Conservation (phyloP, 1,140 invertebrate species). For the Condylostylus longicornis region DNA sequence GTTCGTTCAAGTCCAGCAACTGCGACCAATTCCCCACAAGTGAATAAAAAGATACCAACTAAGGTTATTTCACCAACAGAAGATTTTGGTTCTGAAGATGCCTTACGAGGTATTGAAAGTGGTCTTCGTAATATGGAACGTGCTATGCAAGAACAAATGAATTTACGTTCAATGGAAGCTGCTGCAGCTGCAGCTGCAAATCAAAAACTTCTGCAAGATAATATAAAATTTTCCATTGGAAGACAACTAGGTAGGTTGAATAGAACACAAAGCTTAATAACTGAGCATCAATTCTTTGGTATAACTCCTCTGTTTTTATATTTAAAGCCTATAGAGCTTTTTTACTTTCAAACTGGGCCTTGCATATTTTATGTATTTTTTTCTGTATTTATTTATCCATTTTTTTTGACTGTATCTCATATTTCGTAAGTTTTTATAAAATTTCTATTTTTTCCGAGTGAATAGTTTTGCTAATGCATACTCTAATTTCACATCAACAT, state of each 20-base stretch:
- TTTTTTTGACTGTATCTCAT: no score
- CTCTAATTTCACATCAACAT: no score
- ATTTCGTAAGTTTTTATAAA: no score
- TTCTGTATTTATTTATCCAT: no score
- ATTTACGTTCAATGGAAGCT: constrained; percentile 24
- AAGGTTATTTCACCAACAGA: constrained; percentile 20
- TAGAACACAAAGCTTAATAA: no score
- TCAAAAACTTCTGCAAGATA: constrained; percentile 16
- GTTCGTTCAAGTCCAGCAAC: constrained; percentile 7
- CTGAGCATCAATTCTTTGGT: no score
- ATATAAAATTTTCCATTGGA: constrained; percentile 2
- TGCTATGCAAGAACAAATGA: constrained; percentile 33
- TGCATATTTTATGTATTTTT: no score
- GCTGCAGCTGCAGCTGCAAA: constrained; percentile 13
- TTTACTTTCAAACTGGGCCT: no score
- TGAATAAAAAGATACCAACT: constrained; percentile 2
- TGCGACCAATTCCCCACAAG: constrained; percentile 4
- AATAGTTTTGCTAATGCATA: no score
- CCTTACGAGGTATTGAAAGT: constrained; percentile 28
- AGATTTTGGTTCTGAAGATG: constrained; percentile 31
- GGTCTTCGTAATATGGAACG: constrained; percentile 30
- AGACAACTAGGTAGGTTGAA: constrained; percentile 1
- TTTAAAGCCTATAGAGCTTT: no score
- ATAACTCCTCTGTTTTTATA: no score
- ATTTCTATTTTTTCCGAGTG: no score